A percentile compares a stretch with the other conserved stretches of the same genome.
phyloP scores from a whole-genome alignment of 2,113 vertebrate species.

The Cyprinodon brontotheroides region DNA sequence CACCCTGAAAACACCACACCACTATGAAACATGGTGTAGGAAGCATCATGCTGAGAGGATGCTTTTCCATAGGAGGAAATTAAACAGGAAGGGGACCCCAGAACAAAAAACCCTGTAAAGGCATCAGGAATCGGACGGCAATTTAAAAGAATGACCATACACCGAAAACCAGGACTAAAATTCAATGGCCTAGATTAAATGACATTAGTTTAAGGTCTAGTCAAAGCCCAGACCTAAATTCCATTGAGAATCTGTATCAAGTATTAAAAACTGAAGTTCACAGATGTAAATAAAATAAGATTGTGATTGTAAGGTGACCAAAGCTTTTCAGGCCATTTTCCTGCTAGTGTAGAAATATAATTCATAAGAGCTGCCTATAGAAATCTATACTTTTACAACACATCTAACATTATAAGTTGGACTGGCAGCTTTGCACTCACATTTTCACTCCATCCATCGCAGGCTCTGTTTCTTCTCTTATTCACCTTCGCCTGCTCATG shows the following conservation, averaged over 20 bases:
- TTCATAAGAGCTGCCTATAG: slow-evolving; percentile 48
- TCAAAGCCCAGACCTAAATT: neutral
- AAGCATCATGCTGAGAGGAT: neutral
- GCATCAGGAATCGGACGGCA: too few relatives aligned
- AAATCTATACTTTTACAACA: slow-evolving; percentile 38
- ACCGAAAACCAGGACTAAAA: neutral
- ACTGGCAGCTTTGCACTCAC: slow-evolving; percentile 43
- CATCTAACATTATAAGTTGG: slow-evolving; percentile 52
- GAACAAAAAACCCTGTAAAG: neutral
- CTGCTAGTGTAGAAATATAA: slow-evolving; percentile 12
- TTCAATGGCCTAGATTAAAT: neutral
- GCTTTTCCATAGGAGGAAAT: neutral
- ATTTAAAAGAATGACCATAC: neutral
- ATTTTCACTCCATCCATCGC: slow-evolving; percentile 46
- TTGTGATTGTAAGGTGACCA: neutral
- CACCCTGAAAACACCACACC: neutral
- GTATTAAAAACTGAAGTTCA: neutral
- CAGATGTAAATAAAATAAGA: neutral
- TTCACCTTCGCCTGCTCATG: slow-evolving; percentile 36
- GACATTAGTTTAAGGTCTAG: neutral
- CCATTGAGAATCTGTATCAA: neutral
- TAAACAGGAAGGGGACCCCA: neutral
- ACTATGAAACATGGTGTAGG: neutral
- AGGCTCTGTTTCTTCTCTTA: slow-evolving; percentile 29
- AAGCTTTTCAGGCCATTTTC: neutral